Evolutionary conservation across 2,888 invertebrate genomes (phyloP).

Genomic region (Aporophyla lueneburgensis): DNA sequence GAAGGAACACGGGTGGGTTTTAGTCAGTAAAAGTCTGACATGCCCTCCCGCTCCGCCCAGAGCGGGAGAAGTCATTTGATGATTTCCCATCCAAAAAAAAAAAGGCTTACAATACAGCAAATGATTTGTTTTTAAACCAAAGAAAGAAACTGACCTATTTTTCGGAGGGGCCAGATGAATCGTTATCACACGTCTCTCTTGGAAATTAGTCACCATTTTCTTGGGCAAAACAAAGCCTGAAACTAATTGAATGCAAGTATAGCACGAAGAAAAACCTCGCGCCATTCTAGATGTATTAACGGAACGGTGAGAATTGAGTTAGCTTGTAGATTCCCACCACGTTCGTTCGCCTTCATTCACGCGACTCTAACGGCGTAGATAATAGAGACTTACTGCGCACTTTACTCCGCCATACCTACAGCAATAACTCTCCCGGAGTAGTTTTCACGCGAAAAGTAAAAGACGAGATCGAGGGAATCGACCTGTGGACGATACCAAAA

Average conservation of each 20-base stretch:
- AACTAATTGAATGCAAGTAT: constrained; percentile 74
- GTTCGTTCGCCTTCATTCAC: constrained; percentile 88
- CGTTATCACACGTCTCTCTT: background rate
- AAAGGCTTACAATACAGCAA: too few relatives aligned
- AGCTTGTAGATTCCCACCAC: constrained; percentile 86
- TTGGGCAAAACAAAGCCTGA: constrained; percentile 42
- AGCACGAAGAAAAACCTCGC: constrained; percentile 71
- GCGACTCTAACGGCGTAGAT: constrained; percentile 89
- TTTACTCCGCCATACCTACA: constrained; percentile 87
- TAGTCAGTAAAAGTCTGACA: too few relatives aligned
- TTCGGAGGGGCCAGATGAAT: background rate
- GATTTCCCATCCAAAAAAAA: too few relatives aligned
- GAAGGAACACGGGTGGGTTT: too few relatives aligned
- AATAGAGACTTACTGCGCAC: constrained; percentile 90
- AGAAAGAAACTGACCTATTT: background rate
- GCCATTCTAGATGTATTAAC: constrained; percentile 73
- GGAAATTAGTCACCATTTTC: constrained; percentile 1
- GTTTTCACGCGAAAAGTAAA: constrained; percentile 81
- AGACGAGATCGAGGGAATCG: constrained; percentile 71
- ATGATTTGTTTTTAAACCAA: background rate
- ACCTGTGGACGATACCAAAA: constrained; percentile 75
- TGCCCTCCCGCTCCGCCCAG: too few relatives aligned
- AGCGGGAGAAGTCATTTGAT: too few relatives aligned
- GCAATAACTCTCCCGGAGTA: constrained; percentile 85
- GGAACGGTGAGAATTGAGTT: constrained; percentile 81